These are phyloP conservation scores for Lophius americanus DNA, from an alignment of 2,797 vertebrate species.

Conservation along the genomic window DNA sequence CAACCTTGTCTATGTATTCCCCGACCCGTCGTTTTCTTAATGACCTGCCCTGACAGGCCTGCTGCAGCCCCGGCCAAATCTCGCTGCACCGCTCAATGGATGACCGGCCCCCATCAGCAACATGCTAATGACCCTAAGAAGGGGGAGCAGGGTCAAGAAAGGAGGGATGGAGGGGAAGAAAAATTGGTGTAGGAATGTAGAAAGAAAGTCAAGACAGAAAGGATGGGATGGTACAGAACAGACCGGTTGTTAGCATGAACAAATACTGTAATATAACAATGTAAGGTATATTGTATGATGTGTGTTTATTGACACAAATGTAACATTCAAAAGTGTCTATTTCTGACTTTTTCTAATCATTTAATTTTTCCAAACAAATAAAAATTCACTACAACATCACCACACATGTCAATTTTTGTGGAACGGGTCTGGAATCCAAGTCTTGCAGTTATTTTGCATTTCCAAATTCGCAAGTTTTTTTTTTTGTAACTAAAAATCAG, in stretches of 20 bases:
- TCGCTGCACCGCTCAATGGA: slow-evolving; percentile 68
- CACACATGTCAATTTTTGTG: too few relatives aligned
- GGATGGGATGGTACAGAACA: slow-evolving; percentile 14
- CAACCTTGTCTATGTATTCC: slow-evolving; percentile 82
- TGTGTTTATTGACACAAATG: too few relatives aligned
- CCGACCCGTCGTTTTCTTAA: slow-evolving; percentile 81
- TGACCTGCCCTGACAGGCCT: slow-evolving; percentile 79
- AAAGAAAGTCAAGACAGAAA: slow-evolving; percentile 14
- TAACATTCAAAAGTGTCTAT: too few relatives aligned
- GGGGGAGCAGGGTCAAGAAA: slow-evolving; percentile 15
- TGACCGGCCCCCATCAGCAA: slow-evolving; percentile 78
- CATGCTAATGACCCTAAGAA: slow-evolving; percentile 75
- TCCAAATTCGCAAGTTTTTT: too few relatives aligned
- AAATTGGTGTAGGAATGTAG: slow-evolving; percentile 18
- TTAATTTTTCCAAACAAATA: too few relatives aligned
- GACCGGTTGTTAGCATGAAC: slow-evolving; percentile 7
- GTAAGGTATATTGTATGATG: too few relatives aligned
- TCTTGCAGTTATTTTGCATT: too few relatives aligned
- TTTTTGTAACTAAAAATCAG: too few relatives aligned
- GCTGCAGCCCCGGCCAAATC: slow-evolving; percentile 67
- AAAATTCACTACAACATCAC: too few relatives aligned
- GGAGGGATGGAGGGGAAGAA: not conserved
- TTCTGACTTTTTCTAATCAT: too few relatives aligned
- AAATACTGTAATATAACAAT: not conserved
- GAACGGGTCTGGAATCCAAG: too few relatives aligned